These are phyloP conservation scores for Drosophila kohkoa DNA, from an alignment of 1,140 invertebrate genomes.

Conservation along the genomic window DNA sequence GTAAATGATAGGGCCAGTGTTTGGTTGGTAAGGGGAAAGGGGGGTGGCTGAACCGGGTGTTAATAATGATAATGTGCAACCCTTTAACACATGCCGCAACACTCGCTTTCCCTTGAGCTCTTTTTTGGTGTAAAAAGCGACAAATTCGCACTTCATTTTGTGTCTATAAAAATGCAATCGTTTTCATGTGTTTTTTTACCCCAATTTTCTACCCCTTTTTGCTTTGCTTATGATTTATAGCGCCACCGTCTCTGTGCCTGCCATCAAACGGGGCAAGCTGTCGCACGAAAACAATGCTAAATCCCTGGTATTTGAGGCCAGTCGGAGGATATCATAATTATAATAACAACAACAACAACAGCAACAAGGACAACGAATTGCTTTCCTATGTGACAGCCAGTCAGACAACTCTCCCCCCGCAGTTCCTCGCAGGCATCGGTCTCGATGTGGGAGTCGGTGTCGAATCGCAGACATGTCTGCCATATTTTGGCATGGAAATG, in stretches of 20 bases:
- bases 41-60: conserved; percentile 66
- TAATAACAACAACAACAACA: conserved; percentile 46
- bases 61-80: conserved; percentile 70
- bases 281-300: conserved; percentile 72
- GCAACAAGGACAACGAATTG: conserved; percentile 39
- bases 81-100: conserved; percentile 29
- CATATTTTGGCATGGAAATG: conserved; percentile 68
- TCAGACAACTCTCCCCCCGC: conserved; percentile 1
- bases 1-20: conserved; percentile 5
- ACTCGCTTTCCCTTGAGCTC: background rate
- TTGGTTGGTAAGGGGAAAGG: conserved; percentile 7
- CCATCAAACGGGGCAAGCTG: conserved; percentile 54
- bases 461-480: conserved; percentile 65
- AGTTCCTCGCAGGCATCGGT: conserved; percentile 14
- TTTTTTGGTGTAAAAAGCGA: conserved; percentile 58
- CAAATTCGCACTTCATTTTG: conserved; percentile 71
- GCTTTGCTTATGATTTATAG: conserved; percentile 67
- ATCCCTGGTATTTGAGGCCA: conserved; percentile 73
- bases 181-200: conserved; percentile 1
- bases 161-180: conserved; percentile 77
- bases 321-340: conserved; percentile 74
- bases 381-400: conserved; percentile 24
- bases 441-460: conserved; percentile 29
- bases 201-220: conserved; percentile 21
- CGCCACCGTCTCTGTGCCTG: conserved; percentile 33